Evolutionary conservation across 2,113 vertebrate species (phyloP).

Genomic region (Kryptolebias marmoratus): DNA sequence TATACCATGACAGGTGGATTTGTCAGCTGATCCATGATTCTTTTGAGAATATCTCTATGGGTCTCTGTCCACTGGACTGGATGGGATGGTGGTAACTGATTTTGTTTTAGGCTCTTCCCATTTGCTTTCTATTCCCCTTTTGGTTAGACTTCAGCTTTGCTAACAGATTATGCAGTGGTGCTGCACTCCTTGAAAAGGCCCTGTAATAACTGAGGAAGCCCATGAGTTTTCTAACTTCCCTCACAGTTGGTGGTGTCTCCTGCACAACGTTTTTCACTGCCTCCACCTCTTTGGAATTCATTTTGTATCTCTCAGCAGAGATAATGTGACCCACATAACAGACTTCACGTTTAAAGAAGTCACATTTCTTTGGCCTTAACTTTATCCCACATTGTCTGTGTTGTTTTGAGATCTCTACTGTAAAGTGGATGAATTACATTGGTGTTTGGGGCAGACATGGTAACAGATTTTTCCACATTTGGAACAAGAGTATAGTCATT

Average conservation of each 20-base stretch:
- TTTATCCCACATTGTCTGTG: too few relatives aligned
- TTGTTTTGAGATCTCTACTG: not conserved
- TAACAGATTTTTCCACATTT: not conserved
- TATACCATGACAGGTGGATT: not conserved
- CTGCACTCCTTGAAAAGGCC: not conserved
- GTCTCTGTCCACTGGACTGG: not conserved
- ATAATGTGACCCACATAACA: not conserved
- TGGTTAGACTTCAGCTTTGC: not conserved
- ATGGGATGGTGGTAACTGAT: not conserved
- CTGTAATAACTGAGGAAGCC: not conserved
- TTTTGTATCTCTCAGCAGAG: not conserved
- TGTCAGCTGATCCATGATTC: too few relatives aligned
- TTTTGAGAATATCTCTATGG: not conserved
- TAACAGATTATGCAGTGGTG: not conserved
- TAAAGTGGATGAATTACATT: not conserved
- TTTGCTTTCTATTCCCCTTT: not conserved
- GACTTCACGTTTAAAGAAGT: not conserved
- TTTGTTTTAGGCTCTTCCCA: not conserved
- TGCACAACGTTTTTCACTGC: not conserved
- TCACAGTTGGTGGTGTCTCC: not conserved
- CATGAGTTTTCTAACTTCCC: not conserved
- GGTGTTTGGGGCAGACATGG: not conserved
- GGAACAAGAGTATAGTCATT: not conserved
- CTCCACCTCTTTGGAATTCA: not conserved
- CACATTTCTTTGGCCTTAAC: too few relatives aligned